Conservation (phyloP, 2,797 vertebrate species). For the Aplochiton taeniatus region DNA sequence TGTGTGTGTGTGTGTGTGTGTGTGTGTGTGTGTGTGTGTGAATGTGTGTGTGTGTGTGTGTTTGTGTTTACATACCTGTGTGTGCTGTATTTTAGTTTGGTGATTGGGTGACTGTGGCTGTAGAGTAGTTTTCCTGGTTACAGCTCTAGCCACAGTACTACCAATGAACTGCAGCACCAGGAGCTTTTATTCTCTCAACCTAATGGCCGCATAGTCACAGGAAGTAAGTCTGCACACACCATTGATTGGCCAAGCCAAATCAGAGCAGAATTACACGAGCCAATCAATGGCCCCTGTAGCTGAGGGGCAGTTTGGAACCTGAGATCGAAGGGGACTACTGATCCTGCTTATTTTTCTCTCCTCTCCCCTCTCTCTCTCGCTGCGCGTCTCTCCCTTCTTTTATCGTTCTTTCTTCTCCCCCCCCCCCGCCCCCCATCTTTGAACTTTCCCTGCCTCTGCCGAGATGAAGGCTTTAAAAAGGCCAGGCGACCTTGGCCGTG, state of each 20-base stretch:
- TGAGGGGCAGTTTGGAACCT: conserved; percentile 69
- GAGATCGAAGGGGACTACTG: conserved; percentile 51
- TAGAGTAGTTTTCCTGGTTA: too few relatives aligned
- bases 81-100: too few relatives aligned
- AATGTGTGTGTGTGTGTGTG: too few relatives aligned
- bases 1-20: too few relatives aligned
- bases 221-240: conserved; percentile 61
- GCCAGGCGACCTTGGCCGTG: conserved; percentile 19
- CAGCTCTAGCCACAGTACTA: too few relatives aligned
- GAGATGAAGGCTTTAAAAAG: conserved; percentile 27
- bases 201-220: conserved; percentile 67
- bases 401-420: conserved; percentile 3
- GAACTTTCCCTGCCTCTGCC: conserved; percentile 11
- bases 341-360: conserved; percentile 24
- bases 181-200: conserved; percentile 39
- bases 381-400: conserved; percentile 5
- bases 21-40: neutral
- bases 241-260: conserved; percentile 78
- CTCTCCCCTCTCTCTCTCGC: neutral
- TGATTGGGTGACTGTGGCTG: too few relatives aligned
- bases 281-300: conserved; percentile 82
- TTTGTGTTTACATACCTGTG: too few relatives aligned
- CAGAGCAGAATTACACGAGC: conserved; percentile 80
- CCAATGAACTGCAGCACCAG: conserved; percentile 4
- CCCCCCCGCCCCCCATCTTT: conserved; percentile 21